A percentile compares a stretch with the other conserved stretches of the same genome.
Evolutionary conservation across 2,113 vertebrate genomes (phyloP).

Genomic region (Lota lota): DNA sequence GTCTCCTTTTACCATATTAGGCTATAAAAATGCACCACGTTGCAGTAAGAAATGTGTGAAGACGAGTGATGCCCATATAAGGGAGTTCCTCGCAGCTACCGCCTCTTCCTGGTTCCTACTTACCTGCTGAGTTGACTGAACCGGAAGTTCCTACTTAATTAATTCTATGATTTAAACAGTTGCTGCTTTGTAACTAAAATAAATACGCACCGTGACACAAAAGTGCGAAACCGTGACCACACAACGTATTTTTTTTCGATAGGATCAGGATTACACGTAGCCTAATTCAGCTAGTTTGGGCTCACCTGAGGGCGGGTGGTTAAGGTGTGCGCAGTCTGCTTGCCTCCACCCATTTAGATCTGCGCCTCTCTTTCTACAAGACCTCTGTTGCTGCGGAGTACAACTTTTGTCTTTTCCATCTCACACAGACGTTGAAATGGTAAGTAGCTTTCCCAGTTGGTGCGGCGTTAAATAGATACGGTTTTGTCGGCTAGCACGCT

Average conservation of each 20-base stretch:
- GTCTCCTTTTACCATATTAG: constrained; percentile 64
- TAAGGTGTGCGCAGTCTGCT: constrained; percentile 49
- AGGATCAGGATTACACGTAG: no score
- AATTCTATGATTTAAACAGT: no score
- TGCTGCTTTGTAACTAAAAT: no score
- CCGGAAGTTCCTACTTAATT: neutral
- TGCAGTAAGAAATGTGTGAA: constrained; percentile 28
- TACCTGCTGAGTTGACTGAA: constrained; percentile 33
- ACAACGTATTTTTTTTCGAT: no score
- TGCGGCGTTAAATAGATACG: neutral
- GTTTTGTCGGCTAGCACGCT: neutral
- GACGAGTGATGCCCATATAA: constrained; percentile 63
- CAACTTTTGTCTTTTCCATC: constrained; percentile 36
- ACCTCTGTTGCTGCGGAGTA: constrained; percentile 28
- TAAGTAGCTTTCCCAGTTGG: constrained; percentile 43
- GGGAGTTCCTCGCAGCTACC: constrained; percentile 36
- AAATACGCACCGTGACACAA: no score
- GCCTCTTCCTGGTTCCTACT: constrained; percentile 20
- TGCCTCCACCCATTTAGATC: constrained; percentile 56
- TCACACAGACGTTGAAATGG: constrained; percentile 58
- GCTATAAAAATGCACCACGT: constrained; percentile 21
- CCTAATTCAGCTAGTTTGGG: constrained; percentile 28
- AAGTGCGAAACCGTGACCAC: no score
- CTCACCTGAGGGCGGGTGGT: constrained; percentile 49
- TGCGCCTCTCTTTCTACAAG: constrained; percentile 55